Percentiles rank a stretch among this genome's conserved stretches.
These are phyloP conservation scores for Desmophyllum pertusum DNA, from an alignment of 92 coral and sea anemone species.

Conservation along the genomic window DNA sequence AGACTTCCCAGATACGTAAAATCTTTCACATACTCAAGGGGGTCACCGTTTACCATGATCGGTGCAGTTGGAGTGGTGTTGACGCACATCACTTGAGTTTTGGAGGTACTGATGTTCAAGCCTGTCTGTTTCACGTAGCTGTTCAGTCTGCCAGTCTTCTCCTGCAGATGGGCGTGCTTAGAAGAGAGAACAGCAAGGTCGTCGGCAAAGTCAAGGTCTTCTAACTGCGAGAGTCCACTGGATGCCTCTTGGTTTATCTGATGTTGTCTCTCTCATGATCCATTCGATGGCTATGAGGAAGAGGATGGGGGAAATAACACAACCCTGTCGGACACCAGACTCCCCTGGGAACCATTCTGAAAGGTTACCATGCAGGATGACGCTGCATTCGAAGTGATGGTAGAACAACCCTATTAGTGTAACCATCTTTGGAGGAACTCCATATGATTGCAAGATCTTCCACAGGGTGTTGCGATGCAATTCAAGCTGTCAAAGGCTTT, in stretches of 20 bases:
- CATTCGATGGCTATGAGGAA: neutral
- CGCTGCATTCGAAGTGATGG: too few relatives aligned
- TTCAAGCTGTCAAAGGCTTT: neutral
- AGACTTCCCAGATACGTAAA: constrained; percentile 22
- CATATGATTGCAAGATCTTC: neutral
- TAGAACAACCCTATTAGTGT: too few relatives aligned
- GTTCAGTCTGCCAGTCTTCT: constrained; percentile 12
- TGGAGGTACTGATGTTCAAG: neutral
- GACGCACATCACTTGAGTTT: neutral
- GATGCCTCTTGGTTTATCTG: neutral
- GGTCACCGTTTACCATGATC: neutral
- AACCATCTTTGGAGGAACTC: too few relatives aligned
- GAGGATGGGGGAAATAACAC: neutral
- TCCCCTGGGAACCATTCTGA: neutral
- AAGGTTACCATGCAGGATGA: too few relatives aligned
- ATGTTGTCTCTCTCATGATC: neutral
- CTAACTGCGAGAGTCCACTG: neutral
- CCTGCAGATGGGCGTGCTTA: constrained; percentile 15
- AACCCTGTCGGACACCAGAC: neutral
- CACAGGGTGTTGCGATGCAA: too few relatives aligned
- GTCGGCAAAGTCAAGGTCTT: neutral
- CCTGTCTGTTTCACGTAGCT: neutral
- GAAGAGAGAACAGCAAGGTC: constrained; percentile 6
- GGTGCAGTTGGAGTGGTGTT: neutral
- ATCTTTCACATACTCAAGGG: constrained; percentile 4